phyloP scores from a whole-genome alignment of 2,888 invertebrate species.

The Torymus auratus region DNA sequence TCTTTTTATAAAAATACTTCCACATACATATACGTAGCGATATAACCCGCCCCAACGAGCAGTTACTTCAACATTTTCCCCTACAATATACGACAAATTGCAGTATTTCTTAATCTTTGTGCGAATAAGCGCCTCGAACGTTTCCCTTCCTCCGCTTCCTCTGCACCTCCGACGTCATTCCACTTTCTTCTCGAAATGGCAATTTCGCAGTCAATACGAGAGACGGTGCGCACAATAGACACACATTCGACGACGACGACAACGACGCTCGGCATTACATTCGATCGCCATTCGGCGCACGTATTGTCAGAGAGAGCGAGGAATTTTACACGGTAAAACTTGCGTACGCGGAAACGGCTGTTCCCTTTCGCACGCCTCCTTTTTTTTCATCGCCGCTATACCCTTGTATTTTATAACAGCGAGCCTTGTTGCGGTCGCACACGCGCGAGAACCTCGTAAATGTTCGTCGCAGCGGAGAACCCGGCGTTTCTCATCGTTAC shows the following conservation, averaged over 20 bases:
- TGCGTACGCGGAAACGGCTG: slow-evolving; percentile 6
- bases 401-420: slow-evolving; percentile 11
- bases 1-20: too few relatives aligned
- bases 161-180: too few relatives aligned
- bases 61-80: too few relatives aligned
- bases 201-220: background rate
- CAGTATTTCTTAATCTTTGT: too few relatives aligned
- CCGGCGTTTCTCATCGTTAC: slow-evolving; percentile 29
- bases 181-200: too few relatives aligned
- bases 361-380: background rate
- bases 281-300: slow-evolving; percentile 33
- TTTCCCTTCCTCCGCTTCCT: too few relatives aligned
- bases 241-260: background rate
- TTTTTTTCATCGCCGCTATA: background rate
- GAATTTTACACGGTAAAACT: slow-evolving; percentile 4
- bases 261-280: background rate
- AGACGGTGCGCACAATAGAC: background rate
- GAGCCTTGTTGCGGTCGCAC: too few relatives aligned
- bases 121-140: too few relatives aligned
- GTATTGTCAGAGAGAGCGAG: background rate
- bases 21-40: too few relatives aligned
- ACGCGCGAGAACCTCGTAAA: slow-evolving; percentile 6
- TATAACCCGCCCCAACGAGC: too few relatives aligned
- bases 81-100: too few relatives aligned
- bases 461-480: background rate